phyloP scores from a whole-genome alignment of 1,140 invertebrate genomes.

The Drosophila punjabiensis region DNA sequence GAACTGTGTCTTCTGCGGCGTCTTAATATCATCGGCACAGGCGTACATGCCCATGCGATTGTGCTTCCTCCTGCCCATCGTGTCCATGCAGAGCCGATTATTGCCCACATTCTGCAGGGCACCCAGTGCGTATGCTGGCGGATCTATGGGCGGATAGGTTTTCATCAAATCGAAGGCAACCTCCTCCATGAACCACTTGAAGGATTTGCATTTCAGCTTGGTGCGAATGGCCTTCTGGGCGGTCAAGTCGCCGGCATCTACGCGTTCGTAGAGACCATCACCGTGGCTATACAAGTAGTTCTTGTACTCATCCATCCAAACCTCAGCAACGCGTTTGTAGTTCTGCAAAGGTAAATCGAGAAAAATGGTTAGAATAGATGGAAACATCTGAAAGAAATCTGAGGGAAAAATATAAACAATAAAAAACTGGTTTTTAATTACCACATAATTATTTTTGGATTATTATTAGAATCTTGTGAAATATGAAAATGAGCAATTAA shows the following conservation, averaged over 20 bases:
- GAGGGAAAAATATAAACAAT: too few species aligned
- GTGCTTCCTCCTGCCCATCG: slow-evolving; percentile 89
- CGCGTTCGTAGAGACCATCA: slow-evolving; percentile 90
- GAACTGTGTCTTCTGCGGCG: slow-evolving; percentile 87
- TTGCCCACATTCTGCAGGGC: slow-evolving; percentile 90
- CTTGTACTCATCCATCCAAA: slow-evolving; percentile 99
- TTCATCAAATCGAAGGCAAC: slow-evolving; percentile 96
- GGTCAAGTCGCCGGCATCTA: slow-evolving; percentile 93
- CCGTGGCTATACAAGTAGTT: slow-evolving; percentile 93
- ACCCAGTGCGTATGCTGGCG: slow-evolving; percentile 94
- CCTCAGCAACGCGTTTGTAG: slow-evolving; percentile 96
- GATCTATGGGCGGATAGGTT: slow-evolving; percentile 96
- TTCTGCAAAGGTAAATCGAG: slow-evolving; percentile 87
- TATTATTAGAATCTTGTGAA: background rate
- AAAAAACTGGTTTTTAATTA: too few species aligned
- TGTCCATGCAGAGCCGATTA: slow-evolving; percentile 91
- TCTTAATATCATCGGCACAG: slow-evolving; percentile 86
- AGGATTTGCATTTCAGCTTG: slow-evolving; percentile 94
- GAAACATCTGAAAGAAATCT: too few species aligned
- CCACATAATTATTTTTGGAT: background rate
- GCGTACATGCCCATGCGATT: slow-evolving; percentile 89
- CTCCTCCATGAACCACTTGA: slow-evolving; percentile 98
- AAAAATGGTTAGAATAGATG: background rate
- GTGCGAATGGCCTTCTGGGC: slow-evolving; percentile 92
- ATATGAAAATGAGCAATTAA: background rate